phyloP scores from a whole-genome alignment of 2,797 vertebrate genomes.

The Gadopsis marmoratus region DNA sequence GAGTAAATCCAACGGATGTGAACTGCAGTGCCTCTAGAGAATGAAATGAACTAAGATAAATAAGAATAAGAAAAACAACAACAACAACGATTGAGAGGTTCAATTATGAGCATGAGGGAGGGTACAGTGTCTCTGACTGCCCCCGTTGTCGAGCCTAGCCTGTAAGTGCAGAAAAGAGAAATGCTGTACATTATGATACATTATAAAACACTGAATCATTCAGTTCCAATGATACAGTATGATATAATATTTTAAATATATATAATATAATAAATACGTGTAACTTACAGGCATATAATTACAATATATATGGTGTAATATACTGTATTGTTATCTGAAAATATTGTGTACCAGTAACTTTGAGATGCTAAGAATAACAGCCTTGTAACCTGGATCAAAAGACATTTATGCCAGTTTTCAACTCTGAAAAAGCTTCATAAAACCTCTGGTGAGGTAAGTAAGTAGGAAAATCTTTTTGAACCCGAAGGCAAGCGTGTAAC shows the following conservation, averaged over 20 bases:
- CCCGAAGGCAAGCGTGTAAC: constrained; percentile 8
- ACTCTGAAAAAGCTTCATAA: background rate
- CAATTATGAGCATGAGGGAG: constrained; percentile 1
- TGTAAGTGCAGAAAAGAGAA: constrained; percentile 12
- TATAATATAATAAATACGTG: background rate
- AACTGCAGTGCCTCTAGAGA: constrained; percentile 34
- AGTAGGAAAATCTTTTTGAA: constrained; percentile 14
- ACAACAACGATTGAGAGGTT: constrained; percentile 4
- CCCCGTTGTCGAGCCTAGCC: constrained; percentile 13
- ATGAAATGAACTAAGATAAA: constrained; percentile 27
- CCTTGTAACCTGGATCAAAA: background rate
- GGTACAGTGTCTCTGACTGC: constrained; percentile 7
- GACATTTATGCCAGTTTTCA: background rate
- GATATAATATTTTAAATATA: background rate
- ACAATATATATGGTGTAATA: background rate
- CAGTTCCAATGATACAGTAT: background rate
- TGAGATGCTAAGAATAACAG: background rate
- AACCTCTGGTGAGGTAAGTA: constrained; percentile 13
- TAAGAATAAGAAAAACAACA: constrained; percentile 9
- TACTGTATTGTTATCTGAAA: background rate
- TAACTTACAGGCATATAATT: background rate
- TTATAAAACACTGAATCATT: background rate
- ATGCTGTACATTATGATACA: background rate
- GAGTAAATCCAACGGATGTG: constrained; percentile 37
- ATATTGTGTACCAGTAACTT: background rate